phyloP scores from a whole-genome alignment of 2,113 vertebrate species.

The Embiotoca jacksoni region DNA sequence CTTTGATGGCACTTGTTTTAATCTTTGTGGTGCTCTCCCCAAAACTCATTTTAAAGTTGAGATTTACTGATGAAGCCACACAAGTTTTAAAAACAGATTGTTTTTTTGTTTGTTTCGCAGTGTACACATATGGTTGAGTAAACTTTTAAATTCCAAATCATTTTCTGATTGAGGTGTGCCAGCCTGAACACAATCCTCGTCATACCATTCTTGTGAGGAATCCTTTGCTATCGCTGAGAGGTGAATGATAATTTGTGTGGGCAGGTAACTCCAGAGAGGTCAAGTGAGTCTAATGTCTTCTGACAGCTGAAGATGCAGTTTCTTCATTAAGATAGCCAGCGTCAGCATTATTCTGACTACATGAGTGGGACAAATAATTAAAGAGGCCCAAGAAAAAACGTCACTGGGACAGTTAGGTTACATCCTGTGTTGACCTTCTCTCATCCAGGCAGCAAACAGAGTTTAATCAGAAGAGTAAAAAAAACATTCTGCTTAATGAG shows the following conservation, averaged over 20 bases:
- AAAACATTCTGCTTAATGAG: slow-evolving; percentile 31
- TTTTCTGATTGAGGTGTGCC: background rate
- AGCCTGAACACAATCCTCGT: background rate
- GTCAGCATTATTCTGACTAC: slow-evolving; percentile 58
- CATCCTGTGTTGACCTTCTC: slow-evolving; percentile 46
- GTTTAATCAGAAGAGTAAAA: slow-evolving; percentile 34
- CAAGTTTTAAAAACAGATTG: slow-evolving; percentile 30
- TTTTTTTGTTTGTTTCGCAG: background rate
- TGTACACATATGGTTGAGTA: background rate
- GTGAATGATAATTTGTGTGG: slow-evolving; percentile 57
- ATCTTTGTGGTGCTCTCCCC: slow-evolving; percentile 53
- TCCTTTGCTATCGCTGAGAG: background rate
- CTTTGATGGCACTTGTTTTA: slow-evolving; percentile 78
- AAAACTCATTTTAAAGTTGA: slow-evolving; percentile 63
- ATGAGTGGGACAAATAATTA: slow-evolving; percentile 60
- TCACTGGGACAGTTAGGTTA: slow-evolving; percentile 24
- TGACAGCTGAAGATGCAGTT: slow-evolving; percentile 72
- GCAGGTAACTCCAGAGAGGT: slow-evolving; percentile 53
- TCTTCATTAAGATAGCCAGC: slow-evolving; percentile 62
- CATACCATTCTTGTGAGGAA: slow-evolving; percentile 1
- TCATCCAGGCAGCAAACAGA: slow-evolving; percentile 25
- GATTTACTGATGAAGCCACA: slow-evolving; percentile 47
- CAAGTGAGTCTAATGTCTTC: slow-evolving; percentile 61
- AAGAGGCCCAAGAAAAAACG: slow-evolving; percentile 16
- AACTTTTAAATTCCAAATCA: slow-evolving; percentile 11